Base-by-base conservation (phyloP, 2,113 vertebrate genomes). In the Rhipidura dahli region DNA sequence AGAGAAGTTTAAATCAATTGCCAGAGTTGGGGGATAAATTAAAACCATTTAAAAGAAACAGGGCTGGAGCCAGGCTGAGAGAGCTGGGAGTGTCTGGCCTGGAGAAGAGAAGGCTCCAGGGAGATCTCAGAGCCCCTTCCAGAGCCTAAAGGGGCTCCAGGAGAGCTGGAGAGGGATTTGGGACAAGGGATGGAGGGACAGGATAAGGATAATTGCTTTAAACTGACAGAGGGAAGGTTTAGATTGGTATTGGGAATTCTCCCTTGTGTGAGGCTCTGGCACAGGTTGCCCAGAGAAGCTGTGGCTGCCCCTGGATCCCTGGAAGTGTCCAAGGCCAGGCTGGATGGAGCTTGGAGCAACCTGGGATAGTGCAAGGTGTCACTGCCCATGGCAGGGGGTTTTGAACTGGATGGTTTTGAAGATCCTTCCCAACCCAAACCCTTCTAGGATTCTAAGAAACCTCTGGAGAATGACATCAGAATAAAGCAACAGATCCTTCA, bases 131-230 rank as follows among this genome's bases (percentile, higher is more conserved):
- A 39, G 20, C 11, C 28, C 11, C 7, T 68, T 60, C 6, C 5
- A 60, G 28, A 12, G 39, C n/a, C 69, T 39, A n/a, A 73, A 66
- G 5, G 2, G 18, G 13, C 9, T 66, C 20, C 60, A 53, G 13
- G 23, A 60, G 53, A 68, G n/a, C 23, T 75, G 53, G 53, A 75
- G 28, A 60, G 11, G 20, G 28, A 6, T 7, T n/a, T 16, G 14
- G 37, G 33, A 28, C 1, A 14, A 33, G 10, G 50, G 4, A 6
- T 33, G 37, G 22, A 50, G 10, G 0, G 27, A 37, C 6, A 33
- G 12, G 8, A 28, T 5, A 65, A 18, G 0, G 0, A 6, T 8
- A 72, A 57, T 28, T 12, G 10, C 10, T 65, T 50, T 15, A 14
- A 56, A 79, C 7, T 71, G 49, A 3, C n/a, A 63, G 28, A 56